Conservation (phyloP, 2,797 vertebrate species). For the Pangasius larnaudii region DNA sequence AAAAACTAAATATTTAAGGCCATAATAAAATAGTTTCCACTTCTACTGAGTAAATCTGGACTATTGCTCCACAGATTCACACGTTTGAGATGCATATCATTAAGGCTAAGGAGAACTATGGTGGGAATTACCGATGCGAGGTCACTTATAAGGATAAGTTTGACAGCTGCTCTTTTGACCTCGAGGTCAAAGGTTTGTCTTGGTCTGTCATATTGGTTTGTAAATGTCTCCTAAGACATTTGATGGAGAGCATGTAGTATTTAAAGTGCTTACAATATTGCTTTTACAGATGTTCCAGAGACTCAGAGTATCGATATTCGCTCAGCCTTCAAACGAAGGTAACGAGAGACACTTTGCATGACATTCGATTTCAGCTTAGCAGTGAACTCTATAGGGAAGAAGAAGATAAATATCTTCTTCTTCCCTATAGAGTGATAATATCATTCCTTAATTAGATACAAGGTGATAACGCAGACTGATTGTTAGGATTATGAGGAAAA, state of each 20-base stretch:
- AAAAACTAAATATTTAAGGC: neutral
- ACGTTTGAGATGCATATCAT: conserved; percentile 99
- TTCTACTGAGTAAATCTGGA: neutral
- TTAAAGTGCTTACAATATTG: conserved; percentile 40
- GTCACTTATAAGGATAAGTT: conserved; percentile 97
- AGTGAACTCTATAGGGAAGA: neutral
- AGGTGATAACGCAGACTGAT: neutral
- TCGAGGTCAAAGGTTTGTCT: conserved; percentile 91
- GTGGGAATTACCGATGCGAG: conserved; percentile 97
- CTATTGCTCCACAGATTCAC: conserved; percentile 77
- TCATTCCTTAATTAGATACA: neutral
- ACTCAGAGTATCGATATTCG: conserved; percentile 92
- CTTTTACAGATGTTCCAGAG: conserved; percentile 75
- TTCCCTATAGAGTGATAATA: too few species aligned
- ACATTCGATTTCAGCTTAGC: neutral
- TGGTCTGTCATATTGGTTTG: conserved; percentile 20
- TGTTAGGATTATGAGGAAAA: neutral
- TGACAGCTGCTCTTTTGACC: conserved; percentile 95
- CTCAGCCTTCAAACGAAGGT: conserved; percentile 99
- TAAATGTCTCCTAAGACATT: neutral
- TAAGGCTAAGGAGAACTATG: conserved; percentile 95
- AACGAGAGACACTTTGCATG: conserved; percentile 67
- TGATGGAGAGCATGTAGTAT: neutral
- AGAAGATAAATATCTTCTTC: conserved; percentile 3
- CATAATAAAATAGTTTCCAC: neutral